A percentile compares a stretch with the other conserved stretches of the same genome.
Conservation (phyloP, 1,140 invertebrate species). For the Melitaea cinxia region DNA sequence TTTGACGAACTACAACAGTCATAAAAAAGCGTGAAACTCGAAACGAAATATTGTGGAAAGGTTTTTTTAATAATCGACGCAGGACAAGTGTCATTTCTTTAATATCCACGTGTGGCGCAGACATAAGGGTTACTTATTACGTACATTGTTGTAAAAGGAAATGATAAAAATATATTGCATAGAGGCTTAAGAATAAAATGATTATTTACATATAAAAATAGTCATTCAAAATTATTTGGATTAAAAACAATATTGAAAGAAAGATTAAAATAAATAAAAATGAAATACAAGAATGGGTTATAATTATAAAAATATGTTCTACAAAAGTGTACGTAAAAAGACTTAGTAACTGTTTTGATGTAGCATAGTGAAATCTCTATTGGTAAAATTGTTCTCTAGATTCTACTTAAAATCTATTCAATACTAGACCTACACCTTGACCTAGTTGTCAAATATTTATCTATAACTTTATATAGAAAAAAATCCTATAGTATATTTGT, state of each 20-base stretch:
- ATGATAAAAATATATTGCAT: neutral
- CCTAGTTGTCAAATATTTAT: conserved; percentile 59
- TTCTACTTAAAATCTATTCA: conserved; percentile 49
- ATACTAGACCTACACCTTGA: conserved; percentile 57
- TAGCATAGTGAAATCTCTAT: conserved; percentile 61
- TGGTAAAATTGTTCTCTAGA: conserved; percentile 66
- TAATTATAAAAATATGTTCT: too few species aligned
- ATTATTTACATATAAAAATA: too few species aligned
- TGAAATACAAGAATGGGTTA: too few species aligned
- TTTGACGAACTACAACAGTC: neutral
- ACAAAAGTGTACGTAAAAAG: conserved; percentile 21
- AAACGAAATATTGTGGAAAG: too few species aligned
- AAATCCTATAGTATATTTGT: conserved; percentile 60
- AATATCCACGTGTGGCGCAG: neutral
- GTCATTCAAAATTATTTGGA: neutral
- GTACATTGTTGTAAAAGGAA: conserved; percentile 33
- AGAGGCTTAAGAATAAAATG: neutral
- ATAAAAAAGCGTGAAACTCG: too few species aligned
- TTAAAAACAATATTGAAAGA: neutral
- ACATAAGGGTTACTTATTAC: neutral
- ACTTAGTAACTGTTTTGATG: conserved; percentile 50
- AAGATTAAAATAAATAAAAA: too few species aligned
- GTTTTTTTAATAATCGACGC: neutral
- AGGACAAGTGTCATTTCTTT: neutral
- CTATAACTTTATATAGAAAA: conserved; percentile 45